phyloP scores from a whole-genome alignment of 1,140 invertebrate species.

The Nephila pilipes region DNA sequence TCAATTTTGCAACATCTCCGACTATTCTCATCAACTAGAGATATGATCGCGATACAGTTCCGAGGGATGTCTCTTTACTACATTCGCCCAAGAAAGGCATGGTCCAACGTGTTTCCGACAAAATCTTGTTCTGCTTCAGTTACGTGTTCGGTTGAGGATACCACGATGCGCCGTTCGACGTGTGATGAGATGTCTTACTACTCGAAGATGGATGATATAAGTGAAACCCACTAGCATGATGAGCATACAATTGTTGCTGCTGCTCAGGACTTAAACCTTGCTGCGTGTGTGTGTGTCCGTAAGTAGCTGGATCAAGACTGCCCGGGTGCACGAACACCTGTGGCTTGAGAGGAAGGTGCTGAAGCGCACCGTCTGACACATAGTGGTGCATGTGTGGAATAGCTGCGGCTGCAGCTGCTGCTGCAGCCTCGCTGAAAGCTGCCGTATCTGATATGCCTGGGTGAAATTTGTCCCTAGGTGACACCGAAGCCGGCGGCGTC shows the following conservation, averaged over 20 bases:
- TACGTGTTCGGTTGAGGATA: conserved; percentile 85
- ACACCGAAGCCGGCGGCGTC: conserved; percentile 96
- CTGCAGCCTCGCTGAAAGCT: conserved; percentile 76
- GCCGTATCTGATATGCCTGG: conserved; percentile 83
- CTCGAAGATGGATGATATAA: conserved; percentile 89
- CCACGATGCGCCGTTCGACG: conserved; percentile 86
- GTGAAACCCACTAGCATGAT: conserved; percentile 90
- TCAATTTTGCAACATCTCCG: background rate
- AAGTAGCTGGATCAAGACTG: conserved; percentile 66
- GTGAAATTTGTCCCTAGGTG: conserved; percentile 91
- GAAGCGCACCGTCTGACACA: conserved; percentile 81
- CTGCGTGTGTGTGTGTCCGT: conserved; percentile 63
- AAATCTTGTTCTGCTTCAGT: background rate
- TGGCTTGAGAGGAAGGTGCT: conserved; percentile 92
- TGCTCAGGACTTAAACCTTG: conserved; percentile 62
- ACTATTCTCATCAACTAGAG: no score
- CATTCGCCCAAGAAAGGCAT: background rate
- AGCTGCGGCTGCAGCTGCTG: conserved; percentile 75
- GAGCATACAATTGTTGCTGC: conserved; percentile 92
- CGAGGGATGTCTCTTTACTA: background rate
- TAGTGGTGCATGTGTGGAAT: conserved; percentile 68
- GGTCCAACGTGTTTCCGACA: background rate
- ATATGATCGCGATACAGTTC: no score
- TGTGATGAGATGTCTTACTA: conserved; percentile 83
- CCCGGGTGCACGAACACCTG: conserved; percentile 82